phyloP scores from a whole-genome alignment of 2,797 vertebrate species.

The Pseudotriccus pelzelni region DNA sequence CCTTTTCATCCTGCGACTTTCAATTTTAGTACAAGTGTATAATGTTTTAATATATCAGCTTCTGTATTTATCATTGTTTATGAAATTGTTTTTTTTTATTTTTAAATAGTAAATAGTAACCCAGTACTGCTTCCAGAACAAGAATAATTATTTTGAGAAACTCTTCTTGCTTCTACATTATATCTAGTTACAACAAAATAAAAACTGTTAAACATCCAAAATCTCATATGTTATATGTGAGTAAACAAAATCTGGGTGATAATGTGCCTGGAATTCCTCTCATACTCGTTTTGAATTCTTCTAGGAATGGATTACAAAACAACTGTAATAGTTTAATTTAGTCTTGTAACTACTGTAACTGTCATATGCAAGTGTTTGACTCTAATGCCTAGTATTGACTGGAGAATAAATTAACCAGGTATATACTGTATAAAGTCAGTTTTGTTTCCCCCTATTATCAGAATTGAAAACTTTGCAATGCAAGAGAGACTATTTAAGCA shows the following conservation, averaged over 20 bases:
- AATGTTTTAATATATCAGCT: neutral
- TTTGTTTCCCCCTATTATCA: neutral
- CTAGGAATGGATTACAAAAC: neutral
- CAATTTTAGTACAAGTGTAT: neutral
- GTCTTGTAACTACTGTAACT: neutral
- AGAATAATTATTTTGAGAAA: neutral
- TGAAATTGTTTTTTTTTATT: neutral
- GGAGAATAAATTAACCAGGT: neutral
- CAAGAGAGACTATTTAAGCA: neutral
- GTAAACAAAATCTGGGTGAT: constrained; percentile 12
- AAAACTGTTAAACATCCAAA: neutral
- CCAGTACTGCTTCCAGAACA: neutral
- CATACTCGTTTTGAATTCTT: neutral
- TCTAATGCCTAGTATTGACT: neutral
- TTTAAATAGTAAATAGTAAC: neutral
- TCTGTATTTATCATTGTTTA: neutral
- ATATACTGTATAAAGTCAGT: neutral
- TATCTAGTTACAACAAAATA: constrained; percentile 4
- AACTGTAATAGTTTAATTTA: neutral
- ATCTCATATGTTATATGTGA: neutral
- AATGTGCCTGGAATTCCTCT: neutral
- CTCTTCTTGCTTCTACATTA: neutral
- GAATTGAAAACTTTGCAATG: neutral
- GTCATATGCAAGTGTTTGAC: neutral
- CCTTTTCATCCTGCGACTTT: neutral